Evolutionary conservation across 2,888 invertebrate genomes (phyloP).

Genomic region (Epinotia nisella): DNA sequence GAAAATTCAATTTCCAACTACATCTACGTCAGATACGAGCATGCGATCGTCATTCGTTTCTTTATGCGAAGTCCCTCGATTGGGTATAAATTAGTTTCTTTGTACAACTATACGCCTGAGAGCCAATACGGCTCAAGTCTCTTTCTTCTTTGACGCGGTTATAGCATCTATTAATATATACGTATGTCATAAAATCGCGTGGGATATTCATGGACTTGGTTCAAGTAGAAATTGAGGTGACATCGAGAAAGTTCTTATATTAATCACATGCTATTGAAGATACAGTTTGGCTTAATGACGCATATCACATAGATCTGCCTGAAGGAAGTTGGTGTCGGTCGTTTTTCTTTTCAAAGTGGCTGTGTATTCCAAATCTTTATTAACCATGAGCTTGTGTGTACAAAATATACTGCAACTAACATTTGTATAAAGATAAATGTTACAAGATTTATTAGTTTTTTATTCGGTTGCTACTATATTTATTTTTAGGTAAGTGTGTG

Average conservation of each 20-base stretch:
- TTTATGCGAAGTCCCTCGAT: slow-evolving; percentile 17
- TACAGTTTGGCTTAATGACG: slow-evolving; percentile 34
- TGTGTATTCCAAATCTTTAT: background rate
- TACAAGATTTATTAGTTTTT: background rate
- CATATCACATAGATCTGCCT: slow-evolving; percentile 14
- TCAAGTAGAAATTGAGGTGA: background rate
- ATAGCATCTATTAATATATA: background rate
- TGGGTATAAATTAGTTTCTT: slow-evolving; percentile 44
- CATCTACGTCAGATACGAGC: background rate
- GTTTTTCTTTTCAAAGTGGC: background rate
- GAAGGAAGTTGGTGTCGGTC: slow-evolving; percentile 13
- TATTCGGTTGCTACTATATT: background rate
- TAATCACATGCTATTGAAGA: slow-evolving; percentile 42
- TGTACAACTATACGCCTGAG: slow-evolving; percentile 1
- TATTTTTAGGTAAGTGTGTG: no score
- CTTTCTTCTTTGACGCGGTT: background rate
- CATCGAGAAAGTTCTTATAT: slow-evolving; percentile 27
- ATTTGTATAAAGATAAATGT: background rate
- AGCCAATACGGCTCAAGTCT: background rate
- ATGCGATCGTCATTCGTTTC: background rate
- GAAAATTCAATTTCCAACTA: background rate
- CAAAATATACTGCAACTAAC: background rate
- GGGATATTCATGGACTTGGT: background rate
- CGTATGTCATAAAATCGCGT: background rate
- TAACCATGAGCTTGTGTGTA: background rate